These are phyloP conservation scores for Pteropus rufus DNA, from an alignment of 2,797 vertebrate species.

Conservation along the genomic window DNA sequence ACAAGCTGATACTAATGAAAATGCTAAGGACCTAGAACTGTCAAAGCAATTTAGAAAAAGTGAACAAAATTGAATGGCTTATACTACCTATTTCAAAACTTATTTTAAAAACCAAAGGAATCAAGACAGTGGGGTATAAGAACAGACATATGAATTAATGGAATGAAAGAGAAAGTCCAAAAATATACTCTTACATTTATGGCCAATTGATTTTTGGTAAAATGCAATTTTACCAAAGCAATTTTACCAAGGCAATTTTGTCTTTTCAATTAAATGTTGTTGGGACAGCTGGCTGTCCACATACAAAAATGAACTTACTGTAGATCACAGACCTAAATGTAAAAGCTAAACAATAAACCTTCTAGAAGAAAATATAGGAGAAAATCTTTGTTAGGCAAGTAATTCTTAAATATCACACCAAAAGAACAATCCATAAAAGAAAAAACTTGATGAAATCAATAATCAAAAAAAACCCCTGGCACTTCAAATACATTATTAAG, in stretches of 20 bases:
- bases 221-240: background rate
- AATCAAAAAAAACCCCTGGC: background rate
- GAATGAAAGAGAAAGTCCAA: background rate
- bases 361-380: background rate
- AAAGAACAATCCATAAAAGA: background rate
- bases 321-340: background rate
- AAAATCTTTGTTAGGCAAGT: background rate
- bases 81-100: background rate
- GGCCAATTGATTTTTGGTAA: background rate
- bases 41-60: background rate
- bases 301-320: background rate
- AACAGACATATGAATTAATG: background rate
- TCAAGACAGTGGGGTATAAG: background rate
- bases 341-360: background rate
- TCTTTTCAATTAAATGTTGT: background rate
- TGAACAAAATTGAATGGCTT: background rate
- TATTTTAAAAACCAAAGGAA: background rate
- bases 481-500: background rate
- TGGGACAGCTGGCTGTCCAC: background rate
- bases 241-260: background rate
- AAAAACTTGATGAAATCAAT: background rate
- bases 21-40: background rate
- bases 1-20: background rate
- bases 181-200: background rate
- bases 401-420: background rate